Evolutionary conservation across 2,113 vertebrate species (phyloP).

Genomic region (Lonchura striata): DNA sequence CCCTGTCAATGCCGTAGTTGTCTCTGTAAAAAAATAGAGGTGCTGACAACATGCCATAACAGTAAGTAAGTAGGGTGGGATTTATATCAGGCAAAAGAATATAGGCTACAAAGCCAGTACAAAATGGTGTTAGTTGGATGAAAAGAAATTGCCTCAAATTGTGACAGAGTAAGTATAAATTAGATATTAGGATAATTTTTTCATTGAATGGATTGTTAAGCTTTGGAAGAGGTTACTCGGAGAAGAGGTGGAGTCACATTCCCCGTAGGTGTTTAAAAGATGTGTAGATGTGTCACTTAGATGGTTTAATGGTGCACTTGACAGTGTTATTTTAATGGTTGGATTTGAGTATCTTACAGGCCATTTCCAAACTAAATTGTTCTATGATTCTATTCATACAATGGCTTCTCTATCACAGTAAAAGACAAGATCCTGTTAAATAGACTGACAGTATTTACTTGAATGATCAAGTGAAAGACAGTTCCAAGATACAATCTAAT

Average conservation of each 20-base stretch:
- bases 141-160: background rate
- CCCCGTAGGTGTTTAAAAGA: background rate
- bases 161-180: background rate
- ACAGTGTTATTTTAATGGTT: background rate
- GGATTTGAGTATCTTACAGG: background rate
- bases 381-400: background rate
- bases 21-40: background rate
- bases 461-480: background rate
- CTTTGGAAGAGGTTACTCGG: background rate
- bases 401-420: background rate
- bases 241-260: background rate
- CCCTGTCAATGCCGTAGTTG: background rate
- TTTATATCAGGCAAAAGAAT: background rate
- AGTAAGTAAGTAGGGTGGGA: background rate
- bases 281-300: accelerated
- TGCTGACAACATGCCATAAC: background rate
- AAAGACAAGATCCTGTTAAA: background rate
- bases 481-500: background rate
- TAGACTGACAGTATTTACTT: background rate
- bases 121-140: background rate
- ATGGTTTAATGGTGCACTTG: background rate
- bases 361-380: background rate
- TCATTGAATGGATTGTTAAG: background rate
- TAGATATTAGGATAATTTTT: background rate
- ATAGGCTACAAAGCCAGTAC: background rate